Percentiles rank a stretch among this genome's conserved stretches.
Evolutionary conservation across 2,797 vertebrate species (phyloP).

Genomic region (Oreochromis grahami): DNA sequence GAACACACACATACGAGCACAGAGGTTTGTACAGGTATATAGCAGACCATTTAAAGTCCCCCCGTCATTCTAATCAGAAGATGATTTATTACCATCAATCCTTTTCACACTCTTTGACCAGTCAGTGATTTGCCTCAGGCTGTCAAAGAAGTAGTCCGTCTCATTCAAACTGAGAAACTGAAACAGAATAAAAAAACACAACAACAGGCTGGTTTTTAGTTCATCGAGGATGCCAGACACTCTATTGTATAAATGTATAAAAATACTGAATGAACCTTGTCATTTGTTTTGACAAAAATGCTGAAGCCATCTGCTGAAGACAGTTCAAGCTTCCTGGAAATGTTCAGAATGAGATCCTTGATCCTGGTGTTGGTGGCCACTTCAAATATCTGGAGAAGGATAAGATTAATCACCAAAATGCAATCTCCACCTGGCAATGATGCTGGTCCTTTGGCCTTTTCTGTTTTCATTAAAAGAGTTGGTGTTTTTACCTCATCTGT

Average conservation of each 20-base stretch:
- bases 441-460: neutral
- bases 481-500: conserved; percentile 78
- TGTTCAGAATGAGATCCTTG: conserved; percentile 79
- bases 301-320: conserved; percentile 88
- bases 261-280: conserved; percentile 79
- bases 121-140: conserved; percentile 87
- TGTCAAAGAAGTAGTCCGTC: conserved; percentile 94
- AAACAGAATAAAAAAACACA: neutral
- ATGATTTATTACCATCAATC: conserved; percentile 78
- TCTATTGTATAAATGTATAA: neutral
- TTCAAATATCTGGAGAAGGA: conserved; percentile 79
- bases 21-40: neutral
- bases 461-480: neutral
- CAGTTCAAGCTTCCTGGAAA: conserved; percentile 77
- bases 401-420: neutral
- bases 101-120: conserved; percentile 85
- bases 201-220: neutral
- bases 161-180: conserved; percentile 93
- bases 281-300: conserved; percentile 90
- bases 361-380: conserved; percentile 84
- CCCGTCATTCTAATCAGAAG: neutral
- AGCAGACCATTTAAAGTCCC: neutral
- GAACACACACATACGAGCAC: neutral
- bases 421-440: no score
- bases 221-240: neutral